phyloP scores from a whole-genome alignment of 2,113 vertebrate species.

The Acrocephalus arundinaceus region DNA sequence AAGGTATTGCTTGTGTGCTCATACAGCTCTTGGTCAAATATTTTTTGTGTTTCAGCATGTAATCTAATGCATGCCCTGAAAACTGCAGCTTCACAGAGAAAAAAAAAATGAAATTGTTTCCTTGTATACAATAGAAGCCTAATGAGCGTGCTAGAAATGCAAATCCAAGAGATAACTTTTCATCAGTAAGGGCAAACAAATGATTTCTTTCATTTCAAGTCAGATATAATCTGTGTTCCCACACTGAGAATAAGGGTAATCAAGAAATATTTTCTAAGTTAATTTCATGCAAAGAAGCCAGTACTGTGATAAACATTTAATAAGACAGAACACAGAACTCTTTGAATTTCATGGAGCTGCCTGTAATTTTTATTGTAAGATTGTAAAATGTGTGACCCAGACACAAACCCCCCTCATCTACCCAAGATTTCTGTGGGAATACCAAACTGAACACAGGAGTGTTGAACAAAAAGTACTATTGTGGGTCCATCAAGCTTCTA shows the following conservation, averaged over 20 bases:
- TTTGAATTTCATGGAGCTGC: conserved; percentile 32
- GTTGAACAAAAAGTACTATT: conserved; percentile 39
- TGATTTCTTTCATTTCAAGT: conserved; percentile 40
- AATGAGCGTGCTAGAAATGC: neutral
- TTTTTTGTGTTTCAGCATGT: neutral
- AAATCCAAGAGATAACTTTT: conserved; percentile 1
- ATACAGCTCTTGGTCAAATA: neutral
- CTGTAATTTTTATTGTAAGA: conserved; percentile 37
- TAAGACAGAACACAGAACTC: conserved; percentile 37
- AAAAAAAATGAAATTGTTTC: neutral
- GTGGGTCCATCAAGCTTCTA: neutral
- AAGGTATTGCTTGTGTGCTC: neutral
- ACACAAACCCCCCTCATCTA: neutral
- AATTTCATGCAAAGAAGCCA: neutral
- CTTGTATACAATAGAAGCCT: neutral
- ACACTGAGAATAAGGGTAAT: conserved; percentile 11
- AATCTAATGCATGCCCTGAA: neutral
- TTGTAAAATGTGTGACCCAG: conserved; percentile 15
- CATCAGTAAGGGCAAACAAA: neutral
- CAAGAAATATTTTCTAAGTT: conserved; percentile 35
- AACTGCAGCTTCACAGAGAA: neutral
- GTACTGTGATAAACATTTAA: conserved; percentile 32
- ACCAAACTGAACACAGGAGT: neutral
- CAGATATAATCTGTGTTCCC: conserved; percentile 40
- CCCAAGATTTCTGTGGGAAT: conserved; percentile 40